phyloP scores from a whole-genome alignment of 2,113 vertebrate genomes.

The Calonectris borealis region DNA sequence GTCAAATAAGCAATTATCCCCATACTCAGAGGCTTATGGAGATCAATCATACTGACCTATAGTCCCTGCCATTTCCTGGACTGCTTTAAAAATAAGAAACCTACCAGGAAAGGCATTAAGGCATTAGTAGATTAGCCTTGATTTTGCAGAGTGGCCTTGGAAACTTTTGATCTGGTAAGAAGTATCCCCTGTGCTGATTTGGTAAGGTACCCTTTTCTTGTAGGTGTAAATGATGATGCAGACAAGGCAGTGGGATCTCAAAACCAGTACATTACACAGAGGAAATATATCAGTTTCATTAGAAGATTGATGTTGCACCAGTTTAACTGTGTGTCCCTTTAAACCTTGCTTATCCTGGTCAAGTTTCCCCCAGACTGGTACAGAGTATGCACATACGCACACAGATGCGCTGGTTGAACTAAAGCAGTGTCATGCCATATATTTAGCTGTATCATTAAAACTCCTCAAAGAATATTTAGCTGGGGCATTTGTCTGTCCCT shows the following conservation, averaged over 20 bases:
- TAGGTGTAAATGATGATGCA: neutral
- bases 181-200: neutral
- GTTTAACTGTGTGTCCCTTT: neutral
- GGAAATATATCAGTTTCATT: neutral
- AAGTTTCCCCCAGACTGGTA: neutral
- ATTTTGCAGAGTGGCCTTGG: neutral
- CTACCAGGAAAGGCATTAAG: neutral
- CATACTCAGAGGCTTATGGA: neutral
- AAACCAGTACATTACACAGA: neutral
- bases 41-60: neutral
- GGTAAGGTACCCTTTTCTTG: neutral
- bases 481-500: neutral
- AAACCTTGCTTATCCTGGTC: neutral
- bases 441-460: neutral
- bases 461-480: neutral
- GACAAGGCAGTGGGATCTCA: neutral
- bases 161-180: constrained; percentile 5
- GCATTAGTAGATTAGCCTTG: neutral
- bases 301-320: neutral
- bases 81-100: constrained; percentile 3
- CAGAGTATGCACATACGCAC: neutral
- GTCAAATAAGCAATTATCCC: neutral
- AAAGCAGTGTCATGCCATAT: neutral
- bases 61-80: neutral
- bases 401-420: neutral